These are phyloP conservation scores for Tridacna gigas DNA, from an alignment of 2,888 invertebrate species.

Conservation along the genomic window DNA sequence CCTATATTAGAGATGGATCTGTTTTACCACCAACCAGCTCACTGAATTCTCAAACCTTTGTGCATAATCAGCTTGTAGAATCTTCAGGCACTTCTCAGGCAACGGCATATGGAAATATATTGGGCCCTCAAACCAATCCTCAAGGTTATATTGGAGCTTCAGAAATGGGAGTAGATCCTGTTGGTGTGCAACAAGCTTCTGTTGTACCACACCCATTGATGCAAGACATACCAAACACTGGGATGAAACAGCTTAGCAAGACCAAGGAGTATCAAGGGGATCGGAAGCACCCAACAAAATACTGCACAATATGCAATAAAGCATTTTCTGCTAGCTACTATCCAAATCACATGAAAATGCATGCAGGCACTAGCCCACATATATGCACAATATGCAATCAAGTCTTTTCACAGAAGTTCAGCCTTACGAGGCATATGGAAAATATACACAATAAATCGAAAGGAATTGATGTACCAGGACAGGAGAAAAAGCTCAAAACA, in stretches of 20 bases:
- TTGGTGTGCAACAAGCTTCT: neutral
- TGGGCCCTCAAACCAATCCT: neutral
- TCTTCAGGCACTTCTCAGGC: neutral
- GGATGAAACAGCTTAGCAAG: constrained; percentile 27
- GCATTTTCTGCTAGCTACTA: constrained; percentile 59
- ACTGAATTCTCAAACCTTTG: neutral
- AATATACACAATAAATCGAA: constrained; percentile 55
- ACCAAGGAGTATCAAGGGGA: constrained; percentile 56
- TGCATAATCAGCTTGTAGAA: constrained; percentile 5
- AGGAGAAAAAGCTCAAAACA: constrained; percentile 14
- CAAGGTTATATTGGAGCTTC: neutral
- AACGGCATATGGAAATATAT: neutral
- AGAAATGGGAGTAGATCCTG: neutral
- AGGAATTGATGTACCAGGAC: neutral
- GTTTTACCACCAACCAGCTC: neutral
- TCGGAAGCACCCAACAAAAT: constrained; percentile 57
- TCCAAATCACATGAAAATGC: constrained; percentile 62
- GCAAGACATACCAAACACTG: constrained; percentile 3
- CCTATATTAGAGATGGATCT: neutral
- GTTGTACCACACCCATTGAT: neutral
- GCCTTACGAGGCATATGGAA: constrained; percentile 56
- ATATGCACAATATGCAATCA: constrained; percentile 54
- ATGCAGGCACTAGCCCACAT: constrained; percentile 58
- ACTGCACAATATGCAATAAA: constrained; percentile 57
- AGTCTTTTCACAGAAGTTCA: constrained; percentile 62